Percentiles rank a stretch among this genome's conserved stretches.
phyloP scores from a whole-genome alignment of 2,888 invertebrate genomes.

The Sympetrum striolatum region DNA sequence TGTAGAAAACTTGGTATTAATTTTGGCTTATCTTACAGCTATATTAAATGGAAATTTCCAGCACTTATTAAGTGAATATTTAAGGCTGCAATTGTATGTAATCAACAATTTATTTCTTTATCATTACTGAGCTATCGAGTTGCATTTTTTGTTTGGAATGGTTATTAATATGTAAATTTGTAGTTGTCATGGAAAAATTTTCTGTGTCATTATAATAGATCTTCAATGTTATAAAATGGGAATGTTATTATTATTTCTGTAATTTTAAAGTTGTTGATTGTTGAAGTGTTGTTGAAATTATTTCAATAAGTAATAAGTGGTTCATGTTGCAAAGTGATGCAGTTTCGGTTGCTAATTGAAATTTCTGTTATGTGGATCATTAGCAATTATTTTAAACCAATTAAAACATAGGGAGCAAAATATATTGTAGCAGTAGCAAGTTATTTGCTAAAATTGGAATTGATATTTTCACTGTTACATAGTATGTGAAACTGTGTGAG shows the following conservation, averaged over 20 bases:
- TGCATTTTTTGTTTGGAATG: neutral
- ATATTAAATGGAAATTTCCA: neutral
- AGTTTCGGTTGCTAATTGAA: neutral
- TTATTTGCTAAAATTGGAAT: constrained; percentile 29
- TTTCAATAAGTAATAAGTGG: neutral
- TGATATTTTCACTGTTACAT: constrained; percentile 22
- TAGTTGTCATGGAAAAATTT: neutral
- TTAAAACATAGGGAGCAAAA: constrained; percentile 38
- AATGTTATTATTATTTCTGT: neutral
- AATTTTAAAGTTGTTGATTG: constrained; percentile 3
- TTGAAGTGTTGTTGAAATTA: neutral
- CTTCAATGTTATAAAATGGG: neutral
- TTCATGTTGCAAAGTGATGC: neutral
- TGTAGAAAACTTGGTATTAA: neutral
- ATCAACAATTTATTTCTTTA: neutral
- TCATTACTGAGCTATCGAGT: neutral
- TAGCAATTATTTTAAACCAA: neutral
- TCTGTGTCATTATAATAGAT: neutral
- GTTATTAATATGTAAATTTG: neutral
- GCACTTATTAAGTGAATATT: neutral
- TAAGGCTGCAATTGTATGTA: neutral
- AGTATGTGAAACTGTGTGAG: constrained; percentile 36
- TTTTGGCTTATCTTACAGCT: neutral
- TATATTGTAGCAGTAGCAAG: constrained; percentile 22
- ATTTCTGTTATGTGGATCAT: neutral